phyloP scores from a whole-genome alignment of 2,797 vertebrate species.

The Pangasius djambal region DNA sequence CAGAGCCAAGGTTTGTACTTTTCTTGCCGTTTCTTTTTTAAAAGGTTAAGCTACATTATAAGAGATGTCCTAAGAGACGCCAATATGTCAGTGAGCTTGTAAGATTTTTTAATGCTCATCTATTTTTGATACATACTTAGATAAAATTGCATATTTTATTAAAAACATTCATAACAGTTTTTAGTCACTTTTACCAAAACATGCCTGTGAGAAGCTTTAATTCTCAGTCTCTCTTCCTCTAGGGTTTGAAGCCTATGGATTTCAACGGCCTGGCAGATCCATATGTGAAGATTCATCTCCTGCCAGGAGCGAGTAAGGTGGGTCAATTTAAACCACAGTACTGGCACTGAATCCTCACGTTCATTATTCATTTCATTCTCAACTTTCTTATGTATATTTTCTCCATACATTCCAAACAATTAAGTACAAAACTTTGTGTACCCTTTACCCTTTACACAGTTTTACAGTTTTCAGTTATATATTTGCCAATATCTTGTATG shows the following conservation, averaged over 20 bases:
- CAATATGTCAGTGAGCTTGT: background rate
- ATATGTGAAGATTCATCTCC: conserved; percentile 81
- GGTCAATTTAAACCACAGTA: conserved; percentile 12
- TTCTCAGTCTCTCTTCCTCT: background rate
- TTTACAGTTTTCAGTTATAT: background rate
- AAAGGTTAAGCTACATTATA: background rate
- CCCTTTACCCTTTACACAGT: background rate
- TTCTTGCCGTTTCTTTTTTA: background rate
- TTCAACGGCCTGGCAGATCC: conserved; percentile 81
- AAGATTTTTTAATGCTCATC: background rate
- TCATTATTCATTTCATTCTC: background rate
- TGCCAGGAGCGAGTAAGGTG: conserved; percentile 84
- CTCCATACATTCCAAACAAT: background rate
- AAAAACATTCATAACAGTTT: conserved; percentile 2
- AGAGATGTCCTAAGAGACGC: background rate
- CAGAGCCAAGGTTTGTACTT: conserved; percentile 77
- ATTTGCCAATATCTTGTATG: background rate
- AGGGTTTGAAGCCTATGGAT: conserved; percentile 84
- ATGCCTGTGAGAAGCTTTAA: background rate
- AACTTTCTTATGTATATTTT: background rate
- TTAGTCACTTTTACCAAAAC: background rate
- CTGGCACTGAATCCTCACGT: background rate
- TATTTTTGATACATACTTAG: background rate
- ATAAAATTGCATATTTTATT: background rate
- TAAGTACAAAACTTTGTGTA: background rate